Evolutionary conservation across 1,140 invertebrate species (phyloP).

Genomic region (Camponotus vicinus): DNA sequence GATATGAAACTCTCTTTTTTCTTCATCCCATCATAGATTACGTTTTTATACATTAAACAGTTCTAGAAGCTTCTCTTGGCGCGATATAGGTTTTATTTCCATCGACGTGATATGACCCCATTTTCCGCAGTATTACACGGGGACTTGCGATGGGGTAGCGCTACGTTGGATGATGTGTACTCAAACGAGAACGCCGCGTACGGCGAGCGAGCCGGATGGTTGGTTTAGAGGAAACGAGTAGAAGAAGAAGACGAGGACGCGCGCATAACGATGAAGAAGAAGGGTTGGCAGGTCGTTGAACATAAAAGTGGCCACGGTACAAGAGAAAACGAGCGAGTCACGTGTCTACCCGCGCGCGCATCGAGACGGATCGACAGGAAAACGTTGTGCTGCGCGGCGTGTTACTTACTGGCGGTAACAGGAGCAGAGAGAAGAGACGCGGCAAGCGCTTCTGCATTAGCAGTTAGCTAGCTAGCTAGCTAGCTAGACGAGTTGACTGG

Average conservation of each 20-base stretch:
- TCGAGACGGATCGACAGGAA: constrained; percentile 79
- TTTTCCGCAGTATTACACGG: constrained; percentile 43
- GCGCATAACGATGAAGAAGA: constrained; percentile 33
- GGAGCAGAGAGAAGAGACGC: constrained; percentile 56
- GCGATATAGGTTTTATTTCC: background rate
- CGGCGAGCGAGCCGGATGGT: constrained; percentile 60
- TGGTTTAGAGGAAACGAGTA: constrained; percentile 65
- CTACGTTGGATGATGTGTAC: constrained; percentile 60
- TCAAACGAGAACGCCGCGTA: constrained; percentile 68
- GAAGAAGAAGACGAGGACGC: constrained; percentile 46
- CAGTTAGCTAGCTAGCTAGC: constrained; percentile 46
- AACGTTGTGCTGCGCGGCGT: constrained; percentile 47
- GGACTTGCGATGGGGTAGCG: constrained; percentile 36
- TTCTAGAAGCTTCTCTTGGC: constrained; percentile 12
- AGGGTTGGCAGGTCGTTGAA: constrained; percentile 71
- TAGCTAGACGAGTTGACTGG: constrained; percentile 41
- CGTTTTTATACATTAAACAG: background rate
- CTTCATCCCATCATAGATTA: background rate
- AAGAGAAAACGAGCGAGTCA: constrained; percentile 70
- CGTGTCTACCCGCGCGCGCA: constrained; percentile 73
- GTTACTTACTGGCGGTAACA: constrained; percentile 69
- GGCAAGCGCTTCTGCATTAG: constrained; percentile 67
- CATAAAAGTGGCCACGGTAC: constrained; percentile 74
- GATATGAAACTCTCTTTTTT: background rate
- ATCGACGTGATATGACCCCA: constrained; percentile 37